phyloP scores from a whole-genome alignment of 2,888 invertebrate genomes.

The Zelleria hepariella region DNA sequence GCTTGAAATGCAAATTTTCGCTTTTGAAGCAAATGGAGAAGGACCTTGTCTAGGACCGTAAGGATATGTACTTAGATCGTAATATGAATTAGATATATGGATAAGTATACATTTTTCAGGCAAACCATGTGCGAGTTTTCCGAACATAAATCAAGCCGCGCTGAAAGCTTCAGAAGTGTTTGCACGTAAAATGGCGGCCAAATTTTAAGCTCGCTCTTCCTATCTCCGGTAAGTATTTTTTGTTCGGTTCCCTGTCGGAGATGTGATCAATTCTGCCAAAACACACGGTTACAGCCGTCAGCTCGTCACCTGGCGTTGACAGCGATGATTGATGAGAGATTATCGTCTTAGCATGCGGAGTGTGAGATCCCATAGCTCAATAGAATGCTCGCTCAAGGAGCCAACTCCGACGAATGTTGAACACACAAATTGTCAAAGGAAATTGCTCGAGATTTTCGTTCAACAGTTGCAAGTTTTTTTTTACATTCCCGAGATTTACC shows the following conservation, averaged over 20 bases:
- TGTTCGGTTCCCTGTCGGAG: slow-evolving; percentile 36
- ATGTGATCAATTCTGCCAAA: slow-evolving; percentile 44
- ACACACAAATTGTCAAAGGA: too few relatives aligned
- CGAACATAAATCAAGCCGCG: neutral
- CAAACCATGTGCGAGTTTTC: neutral
- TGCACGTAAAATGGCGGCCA: neutral
- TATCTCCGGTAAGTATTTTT: slow-evolving; percentile 19
- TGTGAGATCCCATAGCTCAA: too few relatives aligned
- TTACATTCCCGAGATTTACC: too few relatives aligned
- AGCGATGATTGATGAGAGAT: slow-evolving; percentile 51
- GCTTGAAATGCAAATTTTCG: too few relatives aligned
- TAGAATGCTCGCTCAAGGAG: too few relatives aligned
- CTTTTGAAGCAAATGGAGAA: too few relatives aligned
- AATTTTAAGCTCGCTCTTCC: neutral
- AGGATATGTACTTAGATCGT: too few relatives aligned
- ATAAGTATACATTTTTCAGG: neutral
- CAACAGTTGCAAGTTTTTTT: too few relatives aligned
- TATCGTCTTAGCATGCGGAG: too few relatives aligned
- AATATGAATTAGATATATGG: neutral
- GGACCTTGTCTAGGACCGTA: too few relatives aligned
- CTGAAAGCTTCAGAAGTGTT: neutral
- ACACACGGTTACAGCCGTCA: slow-evolving; percentile 21
- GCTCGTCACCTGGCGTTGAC: slow-evolving; percentile 39
- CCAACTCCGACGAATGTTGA: too few relatives aligned
- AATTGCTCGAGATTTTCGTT: too few relatives aligned